Evolutionary conservation across 1,140 invertebrate genomes (phyloP).

Genomic region (Procambarus virginalis): DNA sequence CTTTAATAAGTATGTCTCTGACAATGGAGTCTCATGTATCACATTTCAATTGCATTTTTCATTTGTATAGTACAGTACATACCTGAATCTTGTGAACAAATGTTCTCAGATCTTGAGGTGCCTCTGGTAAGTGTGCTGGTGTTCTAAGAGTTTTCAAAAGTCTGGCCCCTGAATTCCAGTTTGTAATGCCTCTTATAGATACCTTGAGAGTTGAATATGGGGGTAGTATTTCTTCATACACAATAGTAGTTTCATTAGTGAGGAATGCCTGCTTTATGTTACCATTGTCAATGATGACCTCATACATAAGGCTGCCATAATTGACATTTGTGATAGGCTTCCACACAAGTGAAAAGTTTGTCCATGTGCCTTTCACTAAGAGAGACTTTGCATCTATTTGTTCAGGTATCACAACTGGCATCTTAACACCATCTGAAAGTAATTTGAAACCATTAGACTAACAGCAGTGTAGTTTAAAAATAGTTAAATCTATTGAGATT

Average conservation of each 20-base stretch:
- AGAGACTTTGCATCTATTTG: constrained; percentile 80
- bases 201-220: constrained; percentile 83
- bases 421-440: constrained; percentile 29
- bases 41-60: no score
- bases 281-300: constrained; percentile 81
- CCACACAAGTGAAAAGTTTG: constrained; percentile 88
- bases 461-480: neutral
- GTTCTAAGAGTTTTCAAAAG: constrained; percentile 22
- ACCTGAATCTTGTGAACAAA: constrained; percentile 80
- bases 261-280: constrained; percentile 70
- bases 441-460: neutral
- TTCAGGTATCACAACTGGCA: constrained; percentile 81
- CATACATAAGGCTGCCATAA: constrained; percentile 88
- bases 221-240: constrained; percentile 74
- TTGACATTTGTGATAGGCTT: constrained; percentile 82
- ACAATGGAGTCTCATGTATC: no score
- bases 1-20: no score
- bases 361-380: constrained; percentile 81
- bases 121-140: constrained; percentile 28
- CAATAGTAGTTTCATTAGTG: constrained; percentile 12
- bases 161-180: constrained; percentile 80
- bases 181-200: constrained; percentile 85
- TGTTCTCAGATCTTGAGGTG: constrained; percentile 32
- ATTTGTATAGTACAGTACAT: constrained; percentile 71
- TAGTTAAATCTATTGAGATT: neutral